A percentile compares a stretch with the other conserved stretches of the same genome.
Evolutionary conservation across 2,888 invertebrate species (phyloP).

Genomic region (Lissonota sp.): DNA sequence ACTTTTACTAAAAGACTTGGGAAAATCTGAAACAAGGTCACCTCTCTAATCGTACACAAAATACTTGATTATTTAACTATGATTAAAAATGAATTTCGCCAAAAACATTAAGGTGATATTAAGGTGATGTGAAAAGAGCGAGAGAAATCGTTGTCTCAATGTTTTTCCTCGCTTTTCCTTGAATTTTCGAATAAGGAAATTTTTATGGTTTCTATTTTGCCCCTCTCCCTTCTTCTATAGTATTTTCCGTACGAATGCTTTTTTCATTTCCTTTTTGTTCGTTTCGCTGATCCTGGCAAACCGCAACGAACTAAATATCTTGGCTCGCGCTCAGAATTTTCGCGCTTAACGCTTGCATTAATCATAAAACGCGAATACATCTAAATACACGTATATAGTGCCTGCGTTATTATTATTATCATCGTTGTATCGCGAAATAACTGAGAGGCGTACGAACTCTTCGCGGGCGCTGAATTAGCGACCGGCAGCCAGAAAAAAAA

Average conservation of each 20-base stretch:
- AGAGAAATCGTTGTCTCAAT: too few species aligned
- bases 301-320: slow-evolving; percentile 50
- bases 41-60: too few species aligned
- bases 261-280: slow-evolving; percentile 29
- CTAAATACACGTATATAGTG: slow-evolving; percentile 6
- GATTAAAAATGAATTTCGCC: too few species aligned
- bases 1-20: too few species aligned
- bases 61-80: too few species aligned
- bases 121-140: too few species aligned
- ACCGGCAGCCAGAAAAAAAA: slow-evolving; percentile 22
- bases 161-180: too few species aligned
- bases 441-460: slow-evolving; percentile 27
- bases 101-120: too few species aligned
- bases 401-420: slow-evolving; percentile 19
- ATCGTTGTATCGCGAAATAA: slow-evolving; percentile 2
- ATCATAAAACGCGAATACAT: slow-evolving; percentile 58
- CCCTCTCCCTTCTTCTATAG: too few species aligned
- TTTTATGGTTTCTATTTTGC: too few species aligned
- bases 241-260: slow-evolving; percentile 57
- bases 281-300: slow-evolving; percentile 7
- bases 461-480: not conserved
- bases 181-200: too few species aligned
- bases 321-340: slow-evolving; percentile 61
- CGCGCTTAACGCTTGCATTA: slow-evolving; percentile 58
- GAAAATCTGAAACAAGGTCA: too few species aligned